These are phyloP conservation scores for Holothuria scabra DNA, from an alignment of 53 echinoderm and acorn worm species.

Conservation along the genomic window DNA sequence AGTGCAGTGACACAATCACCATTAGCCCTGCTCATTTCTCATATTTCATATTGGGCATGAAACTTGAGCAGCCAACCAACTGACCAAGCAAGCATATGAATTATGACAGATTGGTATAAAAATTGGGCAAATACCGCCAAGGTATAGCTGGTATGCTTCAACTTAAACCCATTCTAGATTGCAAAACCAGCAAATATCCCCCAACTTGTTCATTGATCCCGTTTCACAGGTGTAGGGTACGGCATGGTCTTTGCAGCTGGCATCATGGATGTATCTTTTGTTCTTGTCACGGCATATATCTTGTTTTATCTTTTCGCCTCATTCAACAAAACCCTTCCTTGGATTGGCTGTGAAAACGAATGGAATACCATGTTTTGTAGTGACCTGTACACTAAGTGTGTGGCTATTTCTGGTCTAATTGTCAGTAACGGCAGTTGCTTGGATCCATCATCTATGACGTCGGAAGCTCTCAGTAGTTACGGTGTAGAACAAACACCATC, in stretches of 20 bases:
- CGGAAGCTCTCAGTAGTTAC: slow-evolving; percentile 46
- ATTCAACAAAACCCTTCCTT: slow-evolving; percentile 67
- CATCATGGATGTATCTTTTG: slow-evolving; percentile 72
- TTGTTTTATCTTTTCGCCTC: slow-evolving; percentile 77
- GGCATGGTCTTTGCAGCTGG: slow-evolving; percentile 69
- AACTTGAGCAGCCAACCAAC: no score
- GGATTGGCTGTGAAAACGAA: slow-evolving; percentile 55
- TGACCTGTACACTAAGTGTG: slow-evolving; percentile 41
- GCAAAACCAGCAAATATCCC: no score
- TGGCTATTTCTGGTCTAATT: slow-evolving; percentile 33
- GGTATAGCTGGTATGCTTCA: no score
- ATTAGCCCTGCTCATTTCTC: no score
- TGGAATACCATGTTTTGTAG: slow-evolving; percentile 71
- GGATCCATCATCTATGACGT: slow-evolving; percentile 8
- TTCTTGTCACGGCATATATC: slow-evolving; percentile 76
- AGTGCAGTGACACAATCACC: no score
- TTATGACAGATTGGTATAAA: no score
- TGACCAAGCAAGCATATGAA: no score
- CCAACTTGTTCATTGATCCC: no score
- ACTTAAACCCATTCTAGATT: no score
- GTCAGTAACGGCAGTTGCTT: slow-evolving; percentile 51
- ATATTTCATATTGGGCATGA: no score
- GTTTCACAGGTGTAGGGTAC: slow-evolving; percentile 67
- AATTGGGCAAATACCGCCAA: no score
- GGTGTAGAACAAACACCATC: slow-evolving; percentile 30